These are phyloP conservation scores for Chironomus tepperi DNA, from an alignment of 1,140 invertebrate species.

Conservation along the genomic window DNA sequence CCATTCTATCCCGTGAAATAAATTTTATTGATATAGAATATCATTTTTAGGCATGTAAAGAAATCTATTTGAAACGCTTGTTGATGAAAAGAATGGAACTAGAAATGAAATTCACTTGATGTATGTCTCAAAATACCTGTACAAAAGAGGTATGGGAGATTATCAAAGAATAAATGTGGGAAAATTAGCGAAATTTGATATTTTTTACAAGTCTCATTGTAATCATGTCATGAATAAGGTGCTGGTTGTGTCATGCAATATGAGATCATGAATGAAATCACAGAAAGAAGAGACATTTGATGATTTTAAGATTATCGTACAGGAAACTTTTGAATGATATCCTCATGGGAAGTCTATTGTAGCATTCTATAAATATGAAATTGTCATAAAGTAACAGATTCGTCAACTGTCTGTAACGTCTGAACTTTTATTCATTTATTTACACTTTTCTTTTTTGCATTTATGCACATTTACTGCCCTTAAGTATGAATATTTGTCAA, in stretches of 20 bases:
- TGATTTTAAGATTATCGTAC: not conserved
- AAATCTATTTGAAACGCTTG: not conserved
- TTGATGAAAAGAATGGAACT: not conserved
- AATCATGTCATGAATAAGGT: not conserved
- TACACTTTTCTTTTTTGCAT: too few relatives aligned
- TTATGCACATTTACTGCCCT: too few relatives aligned
- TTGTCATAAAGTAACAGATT: too few relatives aligned
- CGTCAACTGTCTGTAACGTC: too few relatives aligned
- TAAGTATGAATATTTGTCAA: too few relatives aligned
- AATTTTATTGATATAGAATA: not conserved
- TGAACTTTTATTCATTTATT: too few relatives aligned
- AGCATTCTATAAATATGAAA: too few relatives aligned
- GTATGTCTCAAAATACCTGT: not conserved
- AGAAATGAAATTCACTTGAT: conserved; percentile 7
- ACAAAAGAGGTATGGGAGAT: not conserved
- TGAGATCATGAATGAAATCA: not conserved
- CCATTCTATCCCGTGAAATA: not conserved
- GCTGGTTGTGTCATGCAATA: not conserved
- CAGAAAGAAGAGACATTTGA: not conserved
- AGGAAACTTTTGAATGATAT: not conserved
- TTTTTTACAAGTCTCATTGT: not conserved
- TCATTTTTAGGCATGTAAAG: not conserved
- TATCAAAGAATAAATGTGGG: not conserved
- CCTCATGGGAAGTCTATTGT: too few relatives aligned
- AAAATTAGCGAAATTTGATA: conserved; percentile 23